Conservation (phyloP, 2,113 vertebrate species). For the Balaenoptera acutorostrata region DNA sequence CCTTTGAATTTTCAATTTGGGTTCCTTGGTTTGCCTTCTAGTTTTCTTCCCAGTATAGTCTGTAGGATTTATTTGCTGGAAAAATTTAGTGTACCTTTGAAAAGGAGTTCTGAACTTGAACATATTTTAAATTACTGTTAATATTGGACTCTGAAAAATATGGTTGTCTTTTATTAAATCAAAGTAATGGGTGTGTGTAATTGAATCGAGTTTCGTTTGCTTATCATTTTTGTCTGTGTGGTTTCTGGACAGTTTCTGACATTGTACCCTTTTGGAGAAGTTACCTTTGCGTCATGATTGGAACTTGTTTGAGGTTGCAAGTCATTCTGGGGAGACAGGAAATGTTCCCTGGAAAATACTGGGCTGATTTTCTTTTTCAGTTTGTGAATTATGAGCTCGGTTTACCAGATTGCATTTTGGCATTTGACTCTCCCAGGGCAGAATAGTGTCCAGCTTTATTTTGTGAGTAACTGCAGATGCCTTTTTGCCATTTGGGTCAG, state of each 20-base stretch:
- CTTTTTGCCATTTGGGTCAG: slow-evolving; percentile 31
- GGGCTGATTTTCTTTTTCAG: background rate
- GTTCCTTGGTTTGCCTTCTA: background rate
- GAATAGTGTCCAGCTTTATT: background rate
- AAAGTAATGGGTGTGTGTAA: slow-evolving; percentile 28
- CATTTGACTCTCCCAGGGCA: background rate
- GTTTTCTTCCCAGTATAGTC: background rate
- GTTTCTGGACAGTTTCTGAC: background rate
- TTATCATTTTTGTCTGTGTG: slow-evolving; percentile 33
- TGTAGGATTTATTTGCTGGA: background rate
- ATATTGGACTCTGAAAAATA: slow-evolving; percentile 6
- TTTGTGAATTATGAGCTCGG: background rate
- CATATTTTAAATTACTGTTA: slow-evolving; percentile 32
- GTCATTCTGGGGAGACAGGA: slow-evolving; percentile 53
- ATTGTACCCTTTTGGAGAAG: background rate
- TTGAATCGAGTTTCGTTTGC: slow-evolving; percentile 53
- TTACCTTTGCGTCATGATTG: slow-evolving; percentile 35
- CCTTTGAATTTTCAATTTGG: slow-evolving; percentile 26
- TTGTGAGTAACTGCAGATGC: slow-evolving; percentile 36
- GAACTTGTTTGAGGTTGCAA: background rate
- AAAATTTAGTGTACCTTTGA: background rate
- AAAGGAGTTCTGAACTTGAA: background rate
- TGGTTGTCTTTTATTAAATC: slow-evolving; percentile 27
- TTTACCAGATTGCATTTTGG: slow-evolving; percentile 23
- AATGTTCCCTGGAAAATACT: slow-evolving; percentile 27